Conservation (phyloP, 2,113 vertebrate species). For the Hiodon alosoides region DNA sequence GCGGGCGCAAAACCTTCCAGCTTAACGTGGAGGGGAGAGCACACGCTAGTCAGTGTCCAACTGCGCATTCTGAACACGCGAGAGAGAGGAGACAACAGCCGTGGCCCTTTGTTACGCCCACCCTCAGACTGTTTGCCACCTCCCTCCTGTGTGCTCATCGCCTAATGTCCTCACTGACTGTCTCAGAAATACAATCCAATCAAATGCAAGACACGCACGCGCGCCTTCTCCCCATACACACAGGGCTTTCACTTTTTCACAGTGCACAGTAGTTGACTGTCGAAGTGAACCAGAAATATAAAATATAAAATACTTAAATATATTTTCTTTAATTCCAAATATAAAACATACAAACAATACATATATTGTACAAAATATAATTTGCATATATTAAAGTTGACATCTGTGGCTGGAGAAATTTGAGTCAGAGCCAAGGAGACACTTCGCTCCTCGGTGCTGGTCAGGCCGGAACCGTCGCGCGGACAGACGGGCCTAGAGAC, state of each 20-base stretch:
- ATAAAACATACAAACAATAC: slow-evolving; percentile 31
- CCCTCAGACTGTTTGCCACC: neutral
- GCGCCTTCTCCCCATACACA: slow-evolving; percentile 1
- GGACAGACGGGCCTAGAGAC: too few relatives aligned
- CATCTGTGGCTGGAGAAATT: neutral
- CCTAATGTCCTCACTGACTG: neutral
- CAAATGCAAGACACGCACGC: neutral
- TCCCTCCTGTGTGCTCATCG: neutral
- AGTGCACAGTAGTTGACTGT: slow-evolving; percentile 47
- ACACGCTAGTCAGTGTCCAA: slow-evolving; percentile 40
- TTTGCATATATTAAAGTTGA: slow-evolving; percentile 11
- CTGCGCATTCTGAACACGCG: neutral
- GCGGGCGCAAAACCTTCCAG: slow-evolving; percentile 46
- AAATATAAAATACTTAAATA: slow-evolving; percentile 22
- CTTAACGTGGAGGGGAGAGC: slow-evolving; percentile 47
- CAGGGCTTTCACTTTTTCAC: slow-evolving; percentile 5
- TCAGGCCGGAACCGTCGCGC: neutral
- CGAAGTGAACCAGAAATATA: slow-evolving; percentile 23
- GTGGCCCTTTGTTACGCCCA: neutral
- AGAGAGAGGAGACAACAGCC: slow-evolving; percentile 19
- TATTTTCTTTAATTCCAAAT: slow-evolving; percentile 29
- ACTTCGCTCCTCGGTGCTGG: neutral
- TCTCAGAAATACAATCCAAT: slow-evolving; percentile 17
- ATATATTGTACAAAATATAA: slow-evolving; percentile 32
- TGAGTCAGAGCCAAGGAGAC: slow-evolving; percentile 6